A percentile compares a stretch with the other conserved stretches of the same genome.
These are phyloP conservation scores for Drosophila pandora DNA, from an alignment of 1,140 invertebrate genomes.

Conservation along the genomic window DNA sequence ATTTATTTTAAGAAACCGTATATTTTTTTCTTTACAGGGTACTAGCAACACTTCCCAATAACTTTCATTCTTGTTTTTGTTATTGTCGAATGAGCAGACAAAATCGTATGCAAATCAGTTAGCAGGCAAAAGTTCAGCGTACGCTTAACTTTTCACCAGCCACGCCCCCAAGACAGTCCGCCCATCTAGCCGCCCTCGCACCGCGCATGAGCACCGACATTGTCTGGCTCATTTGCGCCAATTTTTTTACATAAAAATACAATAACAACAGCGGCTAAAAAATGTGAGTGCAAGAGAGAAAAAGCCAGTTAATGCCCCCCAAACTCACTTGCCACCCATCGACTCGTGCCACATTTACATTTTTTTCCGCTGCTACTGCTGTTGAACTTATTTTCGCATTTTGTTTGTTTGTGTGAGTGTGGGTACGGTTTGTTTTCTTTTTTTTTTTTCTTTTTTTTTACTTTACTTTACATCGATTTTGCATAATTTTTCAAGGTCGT, in stretches of 20 bases:
- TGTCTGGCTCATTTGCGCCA: slow-evolving; percentile 81
- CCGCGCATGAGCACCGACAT: slow-evolving; percentile 79
- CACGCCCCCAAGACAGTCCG: slow-evolving; percentile 11
- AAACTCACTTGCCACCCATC: slow-evolving; percentile 6
- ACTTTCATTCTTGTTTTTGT: neutral
- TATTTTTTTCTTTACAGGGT: neutral
- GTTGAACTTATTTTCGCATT: slow-evolving; percentile 82
- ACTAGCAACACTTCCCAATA: neutral
- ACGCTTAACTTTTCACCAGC: slow-evolving; percentile 73
- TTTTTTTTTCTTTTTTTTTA: slow-evolving; percentile 27
- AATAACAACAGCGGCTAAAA: slow-evolving; percentile 42
- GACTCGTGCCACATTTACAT: slow-evolving; percentile 76
- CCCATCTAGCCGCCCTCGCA: slow-evolving; percentile 31
- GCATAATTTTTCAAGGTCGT: slow-evolving; percentile 83
- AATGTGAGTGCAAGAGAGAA: slow-evolving; percentile 22
- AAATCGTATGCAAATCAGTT: slow-evolving; percentile 81
- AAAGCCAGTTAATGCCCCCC: slow-evolving; percentile 32
- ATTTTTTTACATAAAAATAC: slow-evolving; percentile 79
- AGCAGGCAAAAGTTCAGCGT: slow-evolving; percentile 79
- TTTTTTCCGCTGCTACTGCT: slow-evolving; percentile 69
- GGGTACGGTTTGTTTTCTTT: slow-evolving; percentile 38
- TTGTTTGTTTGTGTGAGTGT: slow-evolving; percentile 66
- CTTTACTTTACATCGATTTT: slow-evolving; percentile 81
- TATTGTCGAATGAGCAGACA: slow-evolving; percentile 58
- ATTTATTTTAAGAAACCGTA: too few relatives aligned